Percentiles rank a stretch among this genome's conserved stretches.
Conservation (phyloP, 2,797 vertebrate species). For the Melanotaenia maccullochi region DNA sequence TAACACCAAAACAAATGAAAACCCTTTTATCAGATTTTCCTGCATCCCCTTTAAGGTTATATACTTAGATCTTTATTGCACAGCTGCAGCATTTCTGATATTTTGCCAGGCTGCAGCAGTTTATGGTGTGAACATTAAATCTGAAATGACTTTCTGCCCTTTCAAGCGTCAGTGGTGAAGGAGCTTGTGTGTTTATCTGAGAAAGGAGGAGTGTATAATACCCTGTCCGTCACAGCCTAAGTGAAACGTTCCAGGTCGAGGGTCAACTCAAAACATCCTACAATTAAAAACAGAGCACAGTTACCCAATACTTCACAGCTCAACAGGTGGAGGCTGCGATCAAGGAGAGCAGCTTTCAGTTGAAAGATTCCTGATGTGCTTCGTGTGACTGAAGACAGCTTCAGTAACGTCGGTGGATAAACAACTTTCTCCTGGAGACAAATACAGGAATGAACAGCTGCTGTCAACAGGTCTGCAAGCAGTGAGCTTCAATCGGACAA, state of each 20-base stretch:
- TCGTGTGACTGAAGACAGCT: neutral
- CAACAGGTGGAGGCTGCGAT: conserved; percentile 35
- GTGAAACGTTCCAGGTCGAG: conserved; percentile 47
- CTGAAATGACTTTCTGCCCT: neutral
- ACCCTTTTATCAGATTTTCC: neutral
- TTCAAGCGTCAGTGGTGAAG: too few relatives aligned
- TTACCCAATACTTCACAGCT: conserved; percentile 10
- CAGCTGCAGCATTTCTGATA: neutral
- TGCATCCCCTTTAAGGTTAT: neutral
- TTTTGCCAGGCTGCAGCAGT: neutral
- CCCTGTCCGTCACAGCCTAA: conserved; percentile 6
- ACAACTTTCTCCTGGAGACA: too few relatives aligned
- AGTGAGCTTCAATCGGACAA: neutral
- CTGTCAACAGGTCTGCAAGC: neutral
- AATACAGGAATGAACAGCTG: neutral
- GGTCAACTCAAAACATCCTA: conserved; percentile 16
- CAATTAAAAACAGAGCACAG: neutral
- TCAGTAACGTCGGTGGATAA: neutral
- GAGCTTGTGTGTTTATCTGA: neutral
- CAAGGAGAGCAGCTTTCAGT: conserved; percentile 12
- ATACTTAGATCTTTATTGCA: too few relatives aligned
- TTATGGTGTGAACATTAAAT: neutral
- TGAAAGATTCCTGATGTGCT: conserved; percentile 22
- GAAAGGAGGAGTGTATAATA: neutral
- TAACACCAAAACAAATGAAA: too few relatives aligned